Base-by-base conservation (phyloP, 37 sponge, comb jelly and placozoan species). In the Spongia lamella region DNA sequence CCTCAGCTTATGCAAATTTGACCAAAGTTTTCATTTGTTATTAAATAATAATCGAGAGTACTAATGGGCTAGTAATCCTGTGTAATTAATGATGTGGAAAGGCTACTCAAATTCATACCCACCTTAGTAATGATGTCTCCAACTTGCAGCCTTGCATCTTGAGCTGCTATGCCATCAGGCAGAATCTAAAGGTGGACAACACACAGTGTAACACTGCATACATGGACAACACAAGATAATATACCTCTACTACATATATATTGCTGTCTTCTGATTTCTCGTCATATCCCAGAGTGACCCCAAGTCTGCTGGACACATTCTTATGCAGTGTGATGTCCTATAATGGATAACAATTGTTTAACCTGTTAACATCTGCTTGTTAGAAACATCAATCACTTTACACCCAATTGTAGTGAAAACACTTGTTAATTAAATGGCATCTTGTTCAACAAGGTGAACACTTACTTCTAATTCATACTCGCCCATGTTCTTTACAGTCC, bases 71-170 rank as follows among this genome's bases (percentile, higher is more conserved):
- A 43, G 47, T 43, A 43, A n/a, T n/a, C n/a, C n/a, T n/a, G n/a
- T n/a, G n/a, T n/a, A n/a, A n/a, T n/a, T n/a, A n/a, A n/a, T n/a
- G n/a, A n/a, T n/a, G n/a, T n/a, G n/a, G n/a, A n/a, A n/a, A n/a
- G 24, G 61, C 11, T 60, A n/a, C 11, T n/a, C 26, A 30, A 32
- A 55, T 31, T 43, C 17, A 20, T 27, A 60, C 81, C 77, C 36
- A 90, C 91, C 83, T 72, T 85, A 43, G 53, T 21, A 7, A 90
- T 82, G 27, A 90, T 70, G 56, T 90, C 91, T 35, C 91, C 91
- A 40, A 55, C 50, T 64, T 72, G 56, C 25, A 90, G 58, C 22
- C 91, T 38, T 40, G 87, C 91, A 73, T 90, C 79, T 58, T 82
- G 57, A 17, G 79, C 79, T 33, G 91, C 91, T 26, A 90, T 61